Base-by-base conservation (phyloP, 2,113 vertebrate genomes). In the Syrmaticus mikado region DNA sequence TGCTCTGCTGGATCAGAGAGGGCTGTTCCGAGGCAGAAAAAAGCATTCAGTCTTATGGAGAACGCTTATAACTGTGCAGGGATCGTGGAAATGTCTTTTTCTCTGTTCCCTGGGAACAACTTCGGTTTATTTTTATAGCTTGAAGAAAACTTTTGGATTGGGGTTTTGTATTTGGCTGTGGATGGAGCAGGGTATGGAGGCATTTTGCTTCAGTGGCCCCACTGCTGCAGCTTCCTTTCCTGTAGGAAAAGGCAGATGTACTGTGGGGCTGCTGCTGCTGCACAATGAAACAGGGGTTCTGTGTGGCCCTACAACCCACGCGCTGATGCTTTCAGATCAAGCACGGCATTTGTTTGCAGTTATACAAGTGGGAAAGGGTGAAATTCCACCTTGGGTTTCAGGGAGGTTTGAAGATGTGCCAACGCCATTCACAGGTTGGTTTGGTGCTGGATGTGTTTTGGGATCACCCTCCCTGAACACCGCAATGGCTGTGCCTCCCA, bases 1-100 rank as follows among this genome's bases (percentile, higher is more conserved):
- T 97, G 93, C 94, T 95, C 94, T 86, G 61, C 85, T 83, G 91
- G 85, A 90, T 85, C 91, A 86, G 73, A 48, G 76, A 75, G 89
- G 89, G 85, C 83, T 52, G 91, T 65, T 90, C 73, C 0, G 3
- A 92, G 61, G 76, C 74, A 80, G 79, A 90, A 80, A 81, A 80
- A 91, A 20, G 32, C 64, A 64, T 72, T 70, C 85, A 62, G 76
- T 85, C 79, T 83, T 80, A 85, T 36, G 40, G 40, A 72, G 76
- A 8, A 2, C 48, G 72, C 67, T 90, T 79, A 71, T 75, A 87
- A 73, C 73, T 92, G 70, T 32, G 65, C 32, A 76, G 53, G 53
- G 65, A 75, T 70, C 83, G 90, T 60, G 55, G 57, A 93, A 85
- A 87, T 68, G 1, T 16, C 55, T 82, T 89, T 40, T 71, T 89